phyloP scores from a whole-genome alignment of 2,888 invertebrate species.

The Alloscopus bannaensis region DNA sequence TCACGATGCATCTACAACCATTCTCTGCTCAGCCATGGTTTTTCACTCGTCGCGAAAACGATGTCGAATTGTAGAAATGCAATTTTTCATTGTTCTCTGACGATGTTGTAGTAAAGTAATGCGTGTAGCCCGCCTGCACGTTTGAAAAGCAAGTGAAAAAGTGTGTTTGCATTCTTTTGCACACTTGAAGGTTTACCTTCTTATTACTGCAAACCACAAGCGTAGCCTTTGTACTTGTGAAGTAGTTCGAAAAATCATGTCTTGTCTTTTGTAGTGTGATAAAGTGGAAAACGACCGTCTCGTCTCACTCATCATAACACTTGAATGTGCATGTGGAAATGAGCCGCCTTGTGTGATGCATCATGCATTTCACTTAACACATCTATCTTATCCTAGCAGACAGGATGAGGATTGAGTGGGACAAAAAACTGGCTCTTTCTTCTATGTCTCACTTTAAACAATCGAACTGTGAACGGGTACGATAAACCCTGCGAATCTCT shows the following conservation, averaged over 20 bases:
- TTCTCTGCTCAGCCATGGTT: conserved; percentile 31
- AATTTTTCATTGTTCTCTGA: conserved; percentile 35
- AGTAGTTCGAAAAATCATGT: conserved; percentile 21
- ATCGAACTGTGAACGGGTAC: too few relatives aligned
- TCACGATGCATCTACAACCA: too few relatives aligned
- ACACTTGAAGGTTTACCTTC: conserved; percentile 35
- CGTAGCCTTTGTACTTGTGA: neutral
- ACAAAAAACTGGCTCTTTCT: too few relatives aligned
- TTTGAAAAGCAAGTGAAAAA: neutral
- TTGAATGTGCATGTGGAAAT: conserved; percentile 16
- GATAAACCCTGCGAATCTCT: too few relatives aligned
- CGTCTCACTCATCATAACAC: conserved; percentile 40
- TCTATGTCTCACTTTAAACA: too few relatives aligned
- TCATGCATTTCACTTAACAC: too few relatives aligned
- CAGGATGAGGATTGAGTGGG: too few relatives aligned
- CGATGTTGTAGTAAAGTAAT: neutral
- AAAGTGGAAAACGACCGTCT: conserved; percentile 3
- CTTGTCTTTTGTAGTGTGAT: neutral
- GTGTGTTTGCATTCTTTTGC: conserved; percentile 50
- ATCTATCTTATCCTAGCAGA: too few relatives aligned
- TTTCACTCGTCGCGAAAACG: conserved; percentile 44
- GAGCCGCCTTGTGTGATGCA: neutral
- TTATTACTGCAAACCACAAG: conserved; percentile 41
- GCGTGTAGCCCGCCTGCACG: too few relatives aligned
- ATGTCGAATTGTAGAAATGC: conserved; percentile 20